Conservation (phyloP, 2,888 invertebrate species). For the Nephrotoma appendiculata region DNA sequence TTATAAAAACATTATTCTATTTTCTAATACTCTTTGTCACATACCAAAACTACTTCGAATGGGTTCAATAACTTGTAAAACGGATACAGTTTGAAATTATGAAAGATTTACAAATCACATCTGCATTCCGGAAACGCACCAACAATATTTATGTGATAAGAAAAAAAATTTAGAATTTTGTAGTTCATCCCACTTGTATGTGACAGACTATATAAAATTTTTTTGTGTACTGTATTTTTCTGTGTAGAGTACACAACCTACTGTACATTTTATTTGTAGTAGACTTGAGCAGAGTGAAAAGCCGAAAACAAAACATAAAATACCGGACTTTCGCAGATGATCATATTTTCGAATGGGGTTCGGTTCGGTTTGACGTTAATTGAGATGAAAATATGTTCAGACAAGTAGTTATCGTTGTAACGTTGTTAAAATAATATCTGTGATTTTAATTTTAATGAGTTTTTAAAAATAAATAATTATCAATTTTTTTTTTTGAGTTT, state of each 20-base stretch:
- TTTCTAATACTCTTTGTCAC: not conserved
- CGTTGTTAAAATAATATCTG: not conserved
- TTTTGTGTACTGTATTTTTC: not conserved
- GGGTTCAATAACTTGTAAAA: not conserved
- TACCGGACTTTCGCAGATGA: constrained; percentile 1
- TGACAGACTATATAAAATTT: not conserved
- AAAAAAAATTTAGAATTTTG: not conserved
- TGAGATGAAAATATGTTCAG: not conserved
- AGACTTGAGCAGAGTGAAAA: not conserved
- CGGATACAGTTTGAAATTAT: not conserved
- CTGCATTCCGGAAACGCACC: not conserved
- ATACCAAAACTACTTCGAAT: not conserved
- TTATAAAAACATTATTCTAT: too few relatives aligned
- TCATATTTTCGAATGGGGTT: not conserved
- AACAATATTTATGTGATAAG: not conserved
- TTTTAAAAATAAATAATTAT: not conserved
- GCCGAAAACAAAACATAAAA: not conserved
- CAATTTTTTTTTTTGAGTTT: not conserved
- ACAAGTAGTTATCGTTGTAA: not conserved
- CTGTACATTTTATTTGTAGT: not conserved
- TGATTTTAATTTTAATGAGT: not conserved
- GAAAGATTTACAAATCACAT: not conserved
- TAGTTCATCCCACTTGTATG: not conserved
- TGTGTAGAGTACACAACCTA: not conserved
- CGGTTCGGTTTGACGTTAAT: not conserved